Evolutionary conservation across 1,140 invertebrate species (phyloP).

Genomic region (Hylaeus volcanicus): DNA sequence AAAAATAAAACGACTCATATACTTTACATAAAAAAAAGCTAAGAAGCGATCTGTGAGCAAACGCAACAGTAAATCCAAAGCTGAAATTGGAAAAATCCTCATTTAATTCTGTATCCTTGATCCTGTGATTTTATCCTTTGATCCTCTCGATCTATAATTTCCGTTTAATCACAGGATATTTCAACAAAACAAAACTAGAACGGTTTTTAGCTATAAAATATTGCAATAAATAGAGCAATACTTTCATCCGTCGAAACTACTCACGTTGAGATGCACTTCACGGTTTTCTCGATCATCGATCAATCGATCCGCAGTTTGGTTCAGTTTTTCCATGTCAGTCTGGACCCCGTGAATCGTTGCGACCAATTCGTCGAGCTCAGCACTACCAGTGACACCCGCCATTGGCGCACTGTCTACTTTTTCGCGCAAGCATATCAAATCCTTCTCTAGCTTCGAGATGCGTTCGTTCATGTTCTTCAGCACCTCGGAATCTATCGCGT

Average conservation of each 20-base stretch:
- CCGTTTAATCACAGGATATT: too few species aligned
- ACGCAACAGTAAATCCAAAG: too few species aligned
- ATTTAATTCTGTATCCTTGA: too few species aligned
- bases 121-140: too few species aligned
- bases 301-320: conserved; percentile 67
- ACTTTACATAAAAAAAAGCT: too few species aligned
- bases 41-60: too few species aligned
- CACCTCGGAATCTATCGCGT: conserved; percentile 63
- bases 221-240: too few species aligned
- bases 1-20: too few species aligned
- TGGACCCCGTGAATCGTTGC: conserved; percentile 72
- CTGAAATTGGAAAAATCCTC: too few species aligned
- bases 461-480: conserved; percentile 62
- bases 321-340: conserved; percentile 72
- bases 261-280: conserved; percentile 55
- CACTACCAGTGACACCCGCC: not conserved
- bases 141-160: too few species aligned
- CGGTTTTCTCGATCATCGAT: conserved; percentile 71
- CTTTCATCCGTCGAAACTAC: not conserved
- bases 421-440: conserved; percentile 58
- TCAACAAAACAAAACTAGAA: too few species aligned
- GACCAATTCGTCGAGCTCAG: conserved; percentile 64
- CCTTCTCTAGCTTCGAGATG: conserved; percentile 64
- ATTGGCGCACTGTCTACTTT: conserved; percentile 59
- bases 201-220: too few species aligned